phyloP scores from a whole-genome alignment of 92 coral and sea anemone species.

The Palythoa heliodiscus region DNA sequence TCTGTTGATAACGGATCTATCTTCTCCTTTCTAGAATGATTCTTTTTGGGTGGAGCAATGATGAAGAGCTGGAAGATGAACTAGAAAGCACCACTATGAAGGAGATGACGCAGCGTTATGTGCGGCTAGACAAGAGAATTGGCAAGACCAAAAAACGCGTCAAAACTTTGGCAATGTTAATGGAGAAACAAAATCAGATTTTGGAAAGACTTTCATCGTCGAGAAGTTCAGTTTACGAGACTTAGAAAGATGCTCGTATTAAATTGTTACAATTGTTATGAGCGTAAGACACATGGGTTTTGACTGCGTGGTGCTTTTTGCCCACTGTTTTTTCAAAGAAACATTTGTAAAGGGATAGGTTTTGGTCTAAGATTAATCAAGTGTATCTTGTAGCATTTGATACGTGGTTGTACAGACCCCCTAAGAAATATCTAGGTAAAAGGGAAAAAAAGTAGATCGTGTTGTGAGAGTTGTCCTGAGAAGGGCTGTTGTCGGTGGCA shows the following conservation, averaged over 20 bases:
- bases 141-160: slow-evolving; percentile 36
- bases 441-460: too few species aligned
- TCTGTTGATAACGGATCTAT: neutral
- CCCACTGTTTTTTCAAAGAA: too few species aligned
- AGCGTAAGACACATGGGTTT: too few species aligned
- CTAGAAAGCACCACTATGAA: neutral
- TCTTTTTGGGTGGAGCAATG: neutral
- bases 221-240: neutral
- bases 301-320: too few species aligned
- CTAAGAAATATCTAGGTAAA: too few species aligned
- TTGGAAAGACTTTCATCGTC: slow-evolving; percentile 25
- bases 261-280: too few species aligned
- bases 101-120: slow-evolving; percentile 28
- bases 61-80: slow-evolving; percentile 26
- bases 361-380: too few species aligned
- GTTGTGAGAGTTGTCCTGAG: too few species aligned
- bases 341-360: too few species aligned
- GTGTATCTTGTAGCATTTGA: too few species aligned
- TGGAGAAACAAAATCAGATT: slow-evolving; percentile 36
- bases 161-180: slow-evolving; percentile 22
- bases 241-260: neutral
- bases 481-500: too few species aligned
- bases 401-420: too few species aligned
- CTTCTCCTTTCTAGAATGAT: neutral
- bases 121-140: slow-evolving; percentile 32